Base-by-base conservation (phyloP, 2,888 invertebrate species). In the Drosophila recens region DNA sequence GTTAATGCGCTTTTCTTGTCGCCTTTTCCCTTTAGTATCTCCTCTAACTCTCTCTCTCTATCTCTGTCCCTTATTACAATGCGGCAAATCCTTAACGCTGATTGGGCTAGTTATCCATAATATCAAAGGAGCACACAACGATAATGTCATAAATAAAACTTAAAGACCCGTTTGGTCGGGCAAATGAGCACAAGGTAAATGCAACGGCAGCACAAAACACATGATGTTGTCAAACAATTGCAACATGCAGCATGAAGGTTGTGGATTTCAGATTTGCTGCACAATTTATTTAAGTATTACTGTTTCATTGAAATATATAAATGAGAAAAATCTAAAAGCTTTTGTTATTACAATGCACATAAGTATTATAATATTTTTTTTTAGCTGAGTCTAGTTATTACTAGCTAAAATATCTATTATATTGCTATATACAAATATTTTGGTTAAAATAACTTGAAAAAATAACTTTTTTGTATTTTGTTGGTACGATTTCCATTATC, bases 1-100 rank as follows among this genome's bases (percentile, higher is more conserved):
- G 84, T 84, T 87, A 87, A 84, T 84, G 85, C 74, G 76, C 62
- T 85, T 87, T 67, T 72, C 82, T 72, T 87, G 85, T 85, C 64
- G 53, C 23, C 61, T 17, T n/a, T 43, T 15, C 11, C n/a, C n/a
- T 33, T 42, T 20, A 1, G 20, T 43, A 20, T 11, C 15, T 15
- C 13, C n/a, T n/a, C 17, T 8, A 11, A 4, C 42, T 11, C 20
- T 3, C 3, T 20, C 20, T 20, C 20, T 20, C 17, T 10, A 13
- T 30, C 9, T 33, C 61, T 17, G 2, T 30, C 23, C 11, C 23
- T 33, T 17, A 54, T 45, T 46, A 64, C 48, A 58, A 67, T 56
- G 48, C 40, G 38, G 51, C 20, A 49, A 67, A 69, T 49, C 49
- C 54, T 51, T 45, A 43, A 38, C 63, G 10, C 61, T 62, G 68